Evolutionary conservation across 2,797 vertebrate genomes (phyloP).

Genomic region (Periophthalmus magnuspinnatus): DNA sequence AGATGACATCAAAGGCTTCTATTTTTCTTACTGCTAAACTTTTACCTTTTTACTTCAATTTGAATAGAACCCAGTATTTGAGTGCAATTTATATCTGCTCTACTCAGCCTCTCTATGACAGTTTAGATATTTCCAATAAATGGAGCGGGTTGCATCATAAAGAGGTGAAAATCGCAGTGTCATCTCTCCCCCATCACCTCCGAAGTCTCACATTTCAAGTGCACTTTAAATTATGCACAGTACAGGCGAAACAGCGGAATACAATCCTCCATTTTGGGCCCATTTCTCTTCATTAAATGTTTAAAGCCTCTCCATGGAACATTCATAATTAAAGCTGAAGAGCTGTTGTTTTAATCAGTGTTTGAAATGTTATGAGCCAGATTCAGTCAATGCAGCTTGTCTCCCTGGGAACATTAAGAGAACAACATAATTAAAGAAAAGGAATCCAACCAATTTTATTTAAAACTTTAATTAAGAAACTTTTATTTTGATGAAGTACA

Average conservation of each 20-base stretch:
- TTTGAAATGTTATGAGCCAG: conserved; percentile 8
- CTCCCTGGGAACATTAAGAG: background rate
- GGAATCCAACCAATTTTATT: background rate
- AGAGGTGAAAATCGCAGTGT: background rate
- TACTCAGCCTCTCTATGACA: background rate
- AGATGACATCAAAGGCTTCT: no score
- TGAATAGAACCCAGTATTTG: background rate
- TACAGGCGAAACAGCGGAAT: conserved; percentile 13
- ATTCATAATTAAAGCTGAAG: conserved; percentile 31
- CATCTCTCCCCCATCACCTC: background rate
- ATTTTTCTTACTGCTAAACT: background rate
- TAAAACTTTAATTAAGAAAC: background rate
- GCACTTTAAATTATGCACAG: conserved; percentile 31
- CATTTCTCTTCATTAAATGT: conserved; percentile 45
- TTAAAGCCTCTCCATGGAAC: conserved; percentile 25
- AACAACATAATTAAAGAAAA: background rate
- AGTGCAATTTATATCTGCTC: background rate
- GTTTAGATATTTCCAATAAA: conserved; percentile 3
- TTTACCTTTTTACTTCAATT: background rate
- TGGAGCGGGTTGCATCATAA: conserved; percentile 1
- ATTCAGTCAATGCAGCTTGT: background rate
- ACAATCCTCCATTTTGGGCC: conserved; percentile 13
- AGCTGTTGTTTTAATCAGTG: conserved; percentile 31
- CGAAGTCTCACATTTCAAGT: conserved; percentile 19
- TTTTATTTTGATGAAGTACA: background rate